Conservation (phyloP, 64 coral and sea anemone genomes). For the Actinia equina region DNA sequence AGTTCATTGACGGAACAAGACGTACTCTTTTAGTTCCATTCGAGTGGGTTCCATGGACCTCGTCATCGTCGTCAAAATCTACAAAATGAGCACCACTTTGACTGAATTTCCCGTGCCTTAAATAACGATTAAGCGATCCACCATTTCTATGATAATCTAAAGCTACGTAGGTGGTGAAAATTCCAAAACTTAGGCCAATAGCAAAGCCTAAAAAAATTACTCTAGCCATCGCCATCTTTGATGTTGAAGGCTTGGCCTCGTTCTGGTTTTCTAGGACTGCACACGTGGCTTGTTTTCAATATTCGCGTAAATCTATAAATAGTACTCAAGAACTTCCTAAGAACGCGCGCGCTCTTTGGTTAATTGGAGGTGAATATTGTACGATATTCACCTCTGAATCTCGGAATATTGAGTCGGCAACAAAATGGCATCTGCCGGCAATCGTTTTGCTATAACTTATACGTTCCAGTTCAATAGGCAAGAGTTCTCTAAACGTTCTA, state of each 20-base stretch:
- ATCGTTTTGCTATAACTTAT: no score
- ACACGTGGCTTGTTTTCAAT: no score
- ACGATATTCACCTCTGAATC: no score
- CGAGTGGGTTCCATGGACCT: not conserved
- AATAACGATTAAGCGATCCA: not conserved
- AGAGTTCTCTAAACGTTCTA: no score
- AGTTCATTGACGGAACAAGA: conserved; percentile 38
- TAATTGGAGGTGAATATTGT: no score
- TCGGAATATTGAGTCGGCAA: no score
- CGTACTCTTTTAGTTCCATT: conserved; percentile 34
- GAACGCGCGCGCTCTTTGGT: no score
- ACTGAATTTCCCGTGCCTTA: not conserved
- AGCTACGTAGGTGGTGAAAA: conserved; percentile 26
- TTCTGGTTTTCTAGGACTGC: not conserved
- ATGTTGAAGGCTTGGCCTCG: not conserved
- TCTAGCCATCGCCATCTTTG: conserved; percentile 33
- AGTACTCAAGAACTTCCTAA: no score
- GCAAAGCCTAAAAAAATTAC: conserved; percentile 25
- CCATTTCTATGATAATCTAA: conserved; percentile 13
- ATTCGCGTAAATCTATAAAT: no score
- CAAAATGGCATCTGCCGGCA: no score
- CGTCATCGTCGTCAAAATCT: not conserved
- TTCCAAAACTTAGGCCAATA: conserved; percentile 37
- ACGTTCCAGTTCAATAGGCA: no score
- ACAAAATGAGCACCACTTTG: not conserved